These are phyloP conservation scores for Zonitis immaculata DNA, from an alignment of 2,888 invertebrate species.

Conservation along the genomic window DNA sequence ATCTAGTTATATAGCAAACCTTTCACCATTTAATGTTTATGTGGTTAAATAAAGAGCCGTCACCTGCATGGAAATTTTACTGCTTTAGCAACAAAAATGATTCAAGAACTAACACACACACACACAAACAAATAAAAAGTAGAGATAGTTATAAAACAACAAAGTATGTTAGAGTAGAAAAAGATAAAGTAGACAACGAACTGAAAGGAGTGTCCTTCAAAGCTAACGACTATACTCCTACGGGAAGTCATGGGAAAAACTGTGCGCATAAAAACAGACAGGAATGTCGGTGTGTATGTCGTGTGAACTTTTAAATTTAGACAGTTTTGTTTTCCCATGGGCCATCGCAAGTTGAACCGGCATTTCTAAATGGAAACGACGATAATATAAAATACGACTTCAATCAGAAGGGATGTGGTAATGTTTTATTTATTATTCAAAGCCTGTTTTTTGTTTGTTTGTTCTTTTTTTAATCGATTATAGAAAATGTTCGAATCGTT, in stretches of 20 bases:
- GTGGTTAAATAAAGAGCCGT: neutral
- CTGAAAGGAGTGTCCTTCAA: constrained; percentile 13
- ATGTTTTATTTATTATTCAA: too few relatives aligned
- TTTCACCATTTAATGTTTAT: neutral
- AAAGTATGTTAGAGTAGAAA: neutral
- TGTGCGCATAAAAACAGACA: constrained; percentile 6
- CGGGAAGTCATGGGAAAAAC: constrained; percentile 20
- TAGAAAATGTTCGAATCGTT: too few relatives aligned
- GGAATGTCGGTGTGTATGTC: constrained; percentile 21
- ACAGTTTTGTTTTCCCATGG: constrained; percentile 29
- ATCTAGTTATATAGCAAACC: neutral
- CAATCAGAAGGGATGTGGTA: constrained; percentile 4
- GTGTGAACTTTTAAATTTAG: constrained; percentile 34
- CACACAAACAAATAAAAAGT: neutral
- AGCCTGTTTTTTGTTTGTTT: too few relatives aligned
- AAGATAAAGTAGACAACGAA: neutral
- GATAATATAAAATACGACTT: neutral
- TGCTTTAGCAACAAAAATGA: neutral
- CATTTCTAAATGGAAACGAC: constrained; percentile 1
- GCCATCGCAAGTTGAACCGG: constrained; percentile 20
- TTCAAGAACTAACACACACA: too few relatives aligned
- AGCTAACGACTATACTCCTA: constrained; percentile 25
- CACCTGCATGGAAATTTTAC: neutral
- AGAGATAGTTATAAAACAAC: neutral
- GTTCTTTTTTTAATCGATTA: too few relatives aligned